Evolutionary conservation across 2,113 vertebrate species (phyloP), one percentile per base, ranked within the genome.

Genomic region (Xenopus borealis): DNA sequence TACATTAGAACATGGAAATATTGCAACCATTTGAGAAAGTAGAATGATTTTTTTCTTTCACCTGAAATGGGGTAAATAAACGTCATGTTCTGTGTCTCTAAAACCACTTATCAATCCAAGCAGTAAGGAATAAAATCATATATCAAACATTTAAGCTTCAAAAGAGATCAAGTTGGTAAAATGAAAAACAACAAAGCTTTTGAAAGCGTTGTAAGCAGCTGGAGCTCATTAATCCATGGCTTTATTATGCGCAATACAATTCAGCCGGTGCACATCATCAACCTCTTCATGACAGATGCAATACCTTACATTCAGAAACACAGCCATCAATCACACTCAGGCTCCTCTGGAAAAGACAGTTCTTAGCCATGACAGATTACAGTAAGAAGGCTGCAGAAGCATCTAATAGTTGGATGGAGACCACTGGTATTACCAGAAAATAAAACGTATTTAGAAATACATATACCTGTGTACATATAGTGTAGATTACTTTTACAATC

Each of bases 271-370:
- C 66, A 64, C 58, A 77, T 77, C 74, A 77, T 77, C 66, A 67
- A 70, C 59, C 61, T 64, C 74, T 77, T 77, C 59, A 70, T 77
- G 74, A 77, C 74, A 77, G 74, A 77, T 77, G 67, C 74, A 77
- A 70, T 77, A 77, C 50, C 74, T 63, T 69, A 77, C 46, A 64
- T 59, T 70, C 59, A 77, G 57, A 76, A 77, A 77, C 74, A 77
- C 67, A 70, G 50, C 47, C 74, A 77, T 77, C 74, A 77, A 77
- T 77, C 74, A 77, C 66, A 62, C 73, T 33, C 20, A 23, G 66
- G 59, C 73, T 62, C 40, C 50, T 44, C n/a, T 23, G 47, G 58
- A 50, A 33, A 27, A 77, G 74, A 77, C 74, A 70, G 66, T 77
- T 70, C 67, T 53, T 64, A 77, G 74, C 67, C 67, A 61, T 70